Evolutionary conservation across 2,888 invertebrate species (phyloP), one percentile per base, ranked within the genome.

Genomic region (Cheilosia scutellata): DNA sequence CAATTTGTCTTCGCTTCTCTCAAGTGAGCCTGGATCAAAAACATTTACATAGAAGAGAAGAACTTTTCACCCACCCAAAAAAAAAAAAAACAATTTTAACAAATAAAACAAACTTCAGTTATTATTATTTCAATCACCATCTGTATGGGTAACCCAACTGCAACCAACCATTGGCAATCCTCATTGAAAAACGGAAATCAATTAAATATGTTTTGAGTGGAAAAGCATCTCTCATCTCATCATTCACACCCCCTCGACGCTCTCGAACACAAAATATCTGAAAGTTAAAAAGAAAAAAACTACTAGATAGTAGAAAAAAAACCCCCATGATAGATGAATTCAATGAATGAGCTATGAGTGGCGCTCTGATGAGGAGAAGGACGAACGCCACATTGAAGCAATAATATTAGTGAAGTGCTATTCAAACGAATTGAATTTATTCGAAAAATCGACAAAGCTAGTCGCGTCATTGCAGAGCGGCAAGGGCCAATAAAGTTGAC

Each of bases 351-450:
- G 20, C 42, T 44, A 51, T 16, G 40, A 51, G 27, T 9, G 42
- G 25, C 9, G 40, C 16, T 40, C 40, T 20, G 65, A 16, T 40
- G 70, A 9, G 37, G 4, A 40, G 57, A 75, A 47, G 71, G 57
- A 58, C 31, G 40, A 57, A 44, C 60, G 60, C 77, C 16, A 65
- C 60, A 80, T 65, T 77, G 51, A 83, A 86, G 82, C 84, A 87
- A 84, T 87, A 78, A 87, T 86, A 84, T 79, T 84, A 87, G 87
- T 79, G 84, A 87, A 88, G 87, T 83, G 82, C 87, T 84, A 87
- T 88, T 88, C 87, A 87, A 88, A 88, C 84, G 84, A 84, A 84
- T 84, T 84, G 84, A 84, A 84, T 80, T 84, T 84, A 84, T 84
- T 84, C 80, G 84, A 71, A 84, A 84, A 84, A 71, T 84, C 84